phyloP scores from a whole-genome alignment of 2,888 invertebrate genomes.

The Ferrisia virgata region DNA sequence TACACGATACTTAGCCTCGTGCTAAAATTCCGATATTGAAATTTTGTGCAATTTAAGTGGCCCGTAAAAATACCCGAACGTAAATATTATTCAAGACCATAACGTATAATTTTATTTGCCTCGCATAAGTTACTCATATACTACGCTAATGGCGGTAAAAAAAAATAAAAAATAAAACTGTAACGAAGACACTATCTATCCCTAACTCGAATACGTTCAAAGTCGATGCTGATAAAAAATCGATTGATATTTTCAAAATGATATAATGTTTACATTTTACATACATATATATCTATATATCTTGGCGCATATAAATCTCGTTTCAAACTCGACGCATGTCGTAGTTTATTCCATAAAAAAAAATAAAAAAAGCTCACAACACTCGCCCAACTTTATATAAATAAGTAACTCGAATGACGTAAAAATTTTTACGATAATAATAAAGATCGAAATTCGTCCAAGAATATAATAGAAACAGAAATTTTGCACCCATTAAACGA shows the following conservation, averaged over 20 bases:
- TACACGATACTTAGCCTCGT: too few relatives aligned
- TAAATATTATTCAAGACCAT: constrained; percentile 15
- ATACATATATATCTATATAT: too few relatives aligned
- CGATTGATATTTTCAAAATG: background rate
- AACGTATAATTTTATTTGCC: background rate
- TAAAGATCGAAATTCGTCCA: background rate
- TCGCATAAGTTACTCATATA: background rate
- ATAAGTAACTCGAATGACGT: background rate
- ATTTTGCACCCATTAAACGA: background rate
- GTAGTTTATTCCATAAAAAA: constrained; percentile 6
- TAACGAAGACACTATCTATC: background rate
- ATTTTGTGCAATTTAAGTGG: background rate
- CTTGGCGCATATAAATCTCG: background rate
- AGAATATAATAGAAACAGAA: background rate
- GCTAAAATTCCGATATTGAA: background rate
- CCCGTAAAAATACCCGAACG: constrained; percentile 10
- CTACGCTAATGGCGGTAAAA: background rate
- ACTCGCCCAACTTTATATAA: too few relatives aligned
- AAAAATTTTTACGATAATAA: constrained; percentile 15
- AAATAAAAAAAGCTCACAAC: background rate
- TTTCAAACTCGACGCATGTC: background rate
- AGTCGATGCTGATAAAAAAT: constrained; percentile 12
- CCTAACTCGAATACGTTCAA: background rate
- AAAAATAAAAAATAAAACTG: background rate
- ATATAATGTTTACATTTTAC: background rate